Evolutionary conservation across 2,888 invertebrate species (phyloP), one percentile per base, ranked within the genome.

Genomic region (Lissonota sp.): DNA sequence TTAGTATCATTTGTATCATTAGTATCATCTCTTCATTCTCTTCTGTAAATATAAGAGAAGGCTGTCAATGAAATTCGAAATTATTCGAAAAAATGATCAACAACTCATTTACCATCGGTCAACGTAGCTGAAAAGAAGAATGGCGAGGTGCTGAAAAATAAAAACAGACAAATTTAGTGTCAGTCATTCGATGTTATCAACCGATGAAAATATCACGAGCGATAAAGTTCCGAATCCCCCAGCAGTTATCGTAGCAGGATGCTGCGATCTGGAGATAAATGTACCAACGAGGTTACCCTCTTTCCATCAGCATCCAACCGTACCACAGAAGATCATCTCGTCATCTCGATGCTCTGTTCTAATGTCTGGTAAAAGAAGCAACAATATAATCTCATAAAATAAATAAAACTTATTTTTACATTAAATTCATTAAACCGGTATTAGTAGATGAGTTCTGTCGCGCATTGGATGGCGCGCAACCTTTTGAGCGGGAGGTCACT

Each of bases 181-280:
- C 16, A 37, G 5, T 39, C 5, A 7, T 40, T 62, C 14, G 5
- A 10, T 62, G 5, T 42, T 62, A 69, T 74, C 44, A 53, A 74
- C 79, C 55, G 79, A 69, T 10, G 75, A 75, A 64, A 75, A 79
- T 7, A 55, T 79, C 37, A 75, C 69, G 44, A 75, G 66, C 1
- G 74, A 75, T 26, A 70, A 44, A 6, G 14, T 46, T 5, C 60
- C n/a, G 55, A 79, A 79, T 55, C 46, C 70, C 53, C 69, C 74
- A 10, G 66, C 79, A 0, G 74, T 79, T 6, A 75, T n/a, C 6
- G 40, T 42, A 7, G 58, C 63, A 8, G 74, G 63, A 37, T 42
- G 69, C 55, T 79, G 79, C 14, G 74, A 58, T 12, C 79, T 37
- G 4, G 49, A 14, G 26, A 75, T 75, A 6, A 75, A 63, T 8